phyloP scores from a whole-genome alignment of 2,888 invertebrate species.

The Acronicta alni region DNA sequence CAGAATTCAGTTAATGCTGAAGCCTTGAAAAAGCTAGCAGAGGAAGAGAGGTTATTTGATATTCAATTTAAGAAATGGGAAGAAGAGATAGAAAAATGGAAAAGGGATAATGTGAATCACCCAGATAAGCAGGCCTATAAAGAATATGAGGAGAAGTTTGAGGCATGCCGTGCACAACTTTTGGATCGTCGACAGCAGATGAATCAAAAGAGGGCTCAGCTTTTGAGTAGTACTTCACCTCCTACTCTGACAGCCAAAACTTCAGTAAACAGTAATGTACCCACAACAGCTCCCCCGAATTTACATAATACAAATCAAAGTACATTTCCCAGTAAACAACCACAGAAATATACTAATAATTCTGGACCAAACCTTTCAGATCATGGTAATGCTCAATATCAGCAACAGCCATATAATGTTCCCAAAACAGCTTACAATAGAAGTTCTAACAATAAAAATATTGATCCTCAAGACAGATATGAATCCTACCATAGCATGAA shows the following conservation, averaged over 20 bases:
- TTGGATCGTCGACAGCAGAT: conserved; percentile 94
- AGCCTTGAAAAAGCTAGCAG: conserved; percentile 81
- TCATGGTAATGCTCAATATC: conserved; percentile 59
- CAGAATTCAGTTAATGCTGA: conserved; percentile 70
- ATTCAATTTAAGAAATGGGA: conserved; percentile 97
- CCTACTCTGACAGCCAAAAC: conserved; percentile 55
- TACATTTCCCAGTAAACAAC: conserved; percentile 28
- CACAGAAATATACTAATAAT: conserved; percentile 56
- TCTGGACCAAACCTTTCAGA: conserved; percentile 49
- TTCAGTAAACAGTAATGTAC: conserved; percentile 55
- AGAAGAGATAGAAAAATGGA: conserved; percentile 97
- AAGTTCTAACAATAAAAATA: conserved; percentile 62
- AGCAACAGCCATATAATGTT: conserved; percentile 58
- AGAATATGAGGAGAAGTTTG: conserved; percentile 96
- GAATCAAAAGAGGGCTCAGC: conserved; percentile 90
- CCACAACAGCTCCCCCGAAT: conserved; percentile 57
- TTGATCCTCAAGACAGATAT: conserved; percentile 69
- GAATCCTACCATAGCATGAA: conserved; percentile 66
- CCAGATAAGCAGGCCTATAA: conserved; percentile 96
- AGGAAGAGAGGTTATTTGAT: conserved; percentile 95
- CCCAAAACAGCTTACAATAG: conserved; percentile 60
- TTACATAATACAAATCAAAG: conserved; percentile 25
- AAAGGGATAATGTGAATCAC: conserved; percentile 96
- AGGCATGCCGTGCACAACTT: conserved; percentile 94
- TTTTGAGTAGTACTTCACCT: conserved; percentile 64